Conservation (phyloP, 1,140 invertebrate genomes). For the Dendroctonus ponderosae region DNA sequence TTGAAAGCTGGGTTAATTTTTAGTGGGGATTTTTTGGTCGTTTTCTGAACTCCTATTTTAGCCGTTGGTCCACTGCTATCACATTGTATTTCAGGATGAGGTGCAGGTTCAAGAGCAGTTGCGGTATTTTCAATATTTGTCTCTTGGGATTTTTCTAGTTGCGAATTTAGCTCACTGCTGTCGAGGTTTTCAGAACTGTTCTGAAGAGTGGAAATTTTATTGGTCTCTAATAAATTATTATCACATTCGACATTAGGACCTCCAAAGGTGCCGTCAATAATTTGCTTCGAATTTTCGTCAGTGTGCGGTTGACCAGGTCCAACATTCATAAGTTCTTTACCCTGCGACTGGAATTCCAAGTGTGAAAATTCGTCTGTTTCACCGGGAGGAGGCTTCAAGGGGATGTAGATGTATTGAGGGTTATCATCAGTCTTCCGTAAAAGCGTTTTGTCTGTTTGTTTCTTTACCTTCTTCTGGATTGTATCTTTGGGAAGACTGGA, state of each 20-base stretch:
- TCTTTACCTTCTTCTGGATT: constrained; percentile 7
- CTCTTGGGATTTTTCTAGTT: neutral
- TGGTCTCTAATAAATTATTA: too few relatives aligned
- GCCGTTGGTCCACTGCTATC: too few relatives aligned
- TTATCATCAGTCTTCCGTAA: constrained; percentile 17
- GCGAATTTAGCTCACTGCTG: neutral
- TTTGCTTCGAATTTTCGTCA: neutral
- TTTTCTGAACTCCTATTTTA: neutral
- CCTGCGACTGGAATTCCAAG: constrained; percentile 41
- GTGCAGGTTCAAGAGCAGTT: too few relatives aligned
- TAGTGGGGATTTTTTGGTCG: constrained; percentile 14
- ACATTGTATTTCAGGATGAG: too few relatives aligned
- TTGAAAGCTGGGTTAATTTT: constrained; percentile 32
- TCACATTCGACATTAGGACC: too few relatives aligned
- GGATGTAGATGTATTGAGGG: constrained; percentile 50
- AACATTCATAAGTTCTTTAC: neutral
- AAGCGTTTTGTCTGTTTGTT: constrained; percentile 17
- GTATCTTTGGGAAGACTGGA: constrained; percentile 12
- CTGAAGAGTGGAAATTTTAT: too few relatives aligned
- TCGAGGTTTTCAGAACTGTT: neutral
- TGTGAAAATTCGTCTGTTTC: constrained; percentile 48
- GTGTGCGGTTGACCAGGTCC: neutral
- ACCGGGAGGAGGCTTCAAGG: constrained; percentile 47
- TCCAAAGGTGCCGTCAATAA: too few relatives aligned
- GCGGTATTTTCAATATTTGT: too few relatives aligned